A percentile compares a stretch with the other conserved stretches of the same genome.
These are phyloP conservation scores for Spodoptera littoralis DNA, from an alignment of 2,888 invertebrate species.

Conservation along the genomic window DNA sequence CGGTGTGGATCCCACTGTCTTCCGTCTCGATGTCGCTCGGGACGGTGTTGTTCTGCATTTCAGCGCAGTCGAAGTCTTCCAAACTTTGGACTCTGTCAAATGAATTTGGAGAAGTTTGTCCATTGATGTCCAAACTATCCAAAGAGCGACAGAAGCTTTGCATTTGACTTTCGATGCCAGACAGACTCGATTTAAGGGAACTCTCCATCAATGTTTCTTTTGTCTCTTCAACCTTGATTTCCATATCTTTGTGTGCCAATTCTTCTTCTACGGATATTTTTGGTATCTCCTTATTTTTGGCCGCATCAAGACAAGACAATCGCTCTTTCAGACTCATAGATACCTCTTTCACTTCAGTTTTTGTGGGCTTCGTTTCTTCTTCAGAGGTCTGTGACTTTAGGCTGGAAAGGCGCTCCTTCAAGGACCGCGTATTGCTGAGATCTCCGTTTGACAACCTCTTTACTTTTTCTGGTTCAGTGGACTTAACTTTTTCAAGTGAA, in stretches of 20 bases:
- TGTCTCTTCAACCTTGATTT: slow-evolving; percentile 65
- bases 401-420: slow-evolving; percentile 85
- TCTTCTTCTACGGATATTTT: slow-evolving; percentile 82
- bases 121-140: slow-evolving; percentile 90
- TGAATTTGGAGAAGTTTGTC: slow-evolving; percentile 85
- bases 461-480: slow-evolving; percentile 82
- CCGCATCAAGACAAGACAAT: slow-evolving; percentile 85
- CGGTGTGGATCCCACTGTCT: slow-evolving; percentile 94
- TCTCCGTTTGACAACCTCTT: slow-evolving; percentile 84
- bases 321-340: slow-evolving; percentile 88
- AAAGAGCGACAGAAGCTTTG: slow-evolving; percentile 90
- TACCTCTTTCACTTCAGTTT: slow-evolving; percentile 84
- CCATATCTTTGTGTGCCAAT: slow-evolving; percentile 69
- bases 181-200: slow-evolving; percentile 78
- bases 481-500: slow-evolving; percentile 89
- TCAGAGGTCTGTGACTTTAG: slow-evolving; percentile 83
- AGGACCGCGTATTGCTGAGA: slow-evolving; percentile 77
- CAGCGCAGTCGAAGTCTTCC: slow-evolving; percentile 90
- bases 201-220: slow-evolving; percentile 72
- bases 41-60: slow-evolving; percentile 88
- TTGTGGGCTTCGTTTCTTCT: slow-evolving; percentile 77
- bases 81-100: slow-evolving; percentile 91
- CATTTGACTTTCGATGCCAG: slow-evolving; percentile 88
- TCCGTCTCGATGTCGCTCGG: slow-evolving; percentile 91
- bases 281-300: slow-evolving; percentile 84